A percentile compares a stretch with the other conserved stretches of the same genome.
These are phyloP conservation scores for Antennarius maculatus DNA, from an alignment of 2,797 vertebrate genomes.

Conservation along the genomic window DNA sequence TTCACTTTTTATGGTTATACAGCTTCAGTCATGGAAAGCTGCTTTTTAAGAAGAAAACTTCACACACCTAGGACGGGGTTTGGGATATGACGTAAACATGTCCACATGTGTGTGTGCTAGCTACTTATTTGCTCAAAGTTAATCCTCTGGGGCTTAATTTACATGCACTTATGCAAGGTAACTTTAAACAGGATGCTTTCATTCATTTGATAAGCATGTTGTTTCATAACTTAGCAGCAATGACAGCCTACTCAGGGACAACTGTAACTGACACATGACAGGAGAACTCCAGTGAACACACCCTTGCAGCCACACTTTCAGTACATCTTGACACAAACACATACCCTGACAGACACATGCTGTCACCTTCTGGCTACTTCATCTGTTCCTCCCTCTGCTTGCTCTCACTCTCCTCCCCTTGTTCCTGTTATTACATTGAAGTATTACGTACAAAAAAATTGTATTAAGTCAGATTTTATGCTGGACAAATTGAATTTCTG, in stretches of 20 bases:
- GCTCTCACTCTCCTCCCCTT: not conserved
- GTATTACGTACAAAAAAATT: not conserved
- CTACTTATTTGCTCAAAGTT: constrained; percentile 26
- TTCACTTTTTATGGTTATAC: constrained; percentile 5
- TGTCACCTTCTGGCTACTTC: not conserved
- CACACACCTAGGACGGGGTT: constrained; percentile 5
- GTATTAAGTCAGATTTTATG: constrained; percentile 12
- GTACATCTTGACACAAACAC: constrained; percentile 15
- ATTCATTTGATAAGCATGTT: constrained; percentile 27
- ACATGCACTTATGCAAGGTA: constrained; percentile 33
- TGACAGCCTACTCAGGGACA: constrained; percentile 14
- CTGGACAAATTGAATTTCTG: not conserved
- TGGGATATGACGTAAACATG: constrained; percentile 27
- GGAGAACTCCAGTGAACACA: constrained; percentile 20
- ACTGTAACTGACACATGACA: constrained; percentile 19
- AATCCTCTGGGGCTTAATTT: constrained; percentile 34
- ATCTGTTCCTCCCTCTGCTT: not conserved
- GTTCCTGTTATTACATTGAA: not conserved
- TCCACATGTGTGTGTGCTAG: constrained; percentile 35
- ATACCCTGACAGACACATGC: constrained; percentile 7
- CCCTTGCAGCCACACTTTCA: constrained; percentile 7
- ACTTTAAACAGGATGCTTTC: constrained; percentile 34
- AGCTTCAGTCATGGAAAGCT: constrained; percentile 2
- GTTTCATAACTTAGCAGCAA: constrained; percentile 13
- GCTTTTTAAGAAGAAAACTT: constrained; percentile 7